Base-by-base conservation (phyloP, 2,797 vertebrate genomes). In the Neosilurus mollespiculum region DNA sequence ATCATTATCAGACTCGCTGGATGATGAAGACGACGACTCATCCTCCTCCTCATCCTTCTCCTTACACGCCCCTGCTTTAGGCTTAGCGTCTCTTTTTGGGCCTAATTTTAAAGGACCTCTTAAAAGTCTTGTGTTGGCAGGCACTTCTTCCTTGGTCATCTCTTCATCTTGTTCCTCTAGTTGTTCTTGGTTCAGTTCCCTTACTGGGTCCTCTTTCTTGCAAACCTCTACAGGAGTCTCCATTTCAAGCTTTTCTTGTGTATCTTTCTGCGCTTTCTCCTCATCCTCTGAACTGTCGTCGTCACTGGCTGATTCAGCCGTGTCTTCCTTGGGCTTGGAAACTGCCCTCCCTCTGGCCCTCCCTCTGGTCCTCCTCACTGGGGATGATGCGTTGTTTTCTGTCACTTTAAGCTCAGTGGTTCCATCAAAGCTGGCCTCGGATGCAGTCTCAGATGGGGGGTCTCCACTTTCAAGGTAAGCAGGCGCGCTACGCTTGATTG, bases 401-500 rank as follows among this genome's bases (percentile, higher is more conserved):
- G 22, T 51, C 1, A 88, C 83, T 88, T 94, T 98, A 10, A 75
- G 53, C 12, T 99, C 98, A 0, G 94, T 89, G 14, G 91, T 92
- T 14, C 98, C 97, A 76, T 99, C 98, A 3, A 97, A 96, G 10
- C 98, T 99, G 12, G 96, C 97, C 86, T 99, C 98, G 0, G 98
- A 99, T 8, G 97, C 95, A 0, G 97, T 98, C 87, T 99, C 98
- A 0, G 97, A 99, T 0, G 95, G 92, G 0, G 95, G 92, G 76
- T 99, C 98, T 0, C 96, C 94, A 65, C 96, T 94, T 87, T 99
- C 97, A 20, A 96, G 87, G 83, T 92, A 91, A 0, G 92, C 88
- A 0, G 96, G 94, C 1, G 91, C 90, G 0, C 85, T 95, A 84
- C 90, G 96, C 78, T 97, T 93, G 0, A 93, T 92, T 0, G 83